Evolutionary conservation across 1,140 invertebrate genomes (phyloP).

Genomic region (Cataglyphis hispanica): DNA sequence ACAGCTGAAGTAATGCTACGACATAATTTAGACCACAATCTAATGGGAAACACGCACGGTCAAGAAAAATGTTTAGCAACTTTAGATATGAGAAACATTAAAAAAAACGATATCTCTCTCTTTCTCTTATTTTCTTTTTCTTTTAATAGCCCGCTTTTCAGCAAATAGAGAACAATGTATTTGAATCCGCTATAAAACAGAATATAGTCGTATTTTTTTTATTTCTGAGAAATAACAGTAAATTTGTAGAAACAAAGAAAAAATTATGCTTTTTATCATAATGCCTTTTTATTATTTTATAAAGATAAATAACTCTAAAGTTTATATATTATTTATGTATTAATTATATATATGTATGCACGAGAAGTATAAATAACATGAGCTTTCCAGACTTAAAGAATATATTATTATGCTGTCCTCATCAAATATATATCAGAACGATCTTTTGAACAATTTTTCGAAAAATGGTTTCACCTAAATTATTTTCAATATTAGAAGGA

Average conservation of each 20-base stretch:
- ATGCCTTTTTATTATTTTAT: not conserved
- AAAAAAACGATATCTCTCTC: not conserved
- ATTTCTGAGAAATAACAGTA: not conserved
- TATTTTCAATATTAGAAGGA: not conserved
- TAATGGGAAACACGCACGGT: not conserved
- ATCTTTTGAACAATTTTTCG: not conserved
- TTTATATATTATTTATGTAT: constrained; percentile 1
- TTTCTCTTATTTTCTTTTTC: too few species aligned
- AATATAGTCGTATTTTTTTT: not conserved
- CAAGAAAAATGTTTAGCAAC: not conserved
- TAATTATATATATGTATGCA: not conserved
- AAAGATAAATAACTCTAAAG: not conserved
- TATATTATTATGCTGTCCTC: not conserved
- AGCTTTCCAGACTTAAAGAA: not conserved
- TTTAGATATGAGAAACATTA: not conserved
- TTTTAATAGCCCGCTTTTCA: not conserved
- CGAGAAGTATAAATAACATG: not conserved
- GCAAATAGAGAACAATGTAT: not conserved
- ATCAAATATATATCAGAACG: not conserved
- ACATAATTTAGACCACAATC: not conserved
- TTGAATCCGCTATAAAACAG: not conserved
- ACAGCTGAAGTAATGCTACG: not conserved
- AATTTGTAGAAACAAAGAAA: not conserved
- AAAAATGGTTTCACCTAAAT: not conserved
- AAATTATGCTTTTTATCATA: not conserved